phyloP scores from a whole-genome alignment of 2,888 invertebrate species.

The Horisme vitalbata region DNA sequence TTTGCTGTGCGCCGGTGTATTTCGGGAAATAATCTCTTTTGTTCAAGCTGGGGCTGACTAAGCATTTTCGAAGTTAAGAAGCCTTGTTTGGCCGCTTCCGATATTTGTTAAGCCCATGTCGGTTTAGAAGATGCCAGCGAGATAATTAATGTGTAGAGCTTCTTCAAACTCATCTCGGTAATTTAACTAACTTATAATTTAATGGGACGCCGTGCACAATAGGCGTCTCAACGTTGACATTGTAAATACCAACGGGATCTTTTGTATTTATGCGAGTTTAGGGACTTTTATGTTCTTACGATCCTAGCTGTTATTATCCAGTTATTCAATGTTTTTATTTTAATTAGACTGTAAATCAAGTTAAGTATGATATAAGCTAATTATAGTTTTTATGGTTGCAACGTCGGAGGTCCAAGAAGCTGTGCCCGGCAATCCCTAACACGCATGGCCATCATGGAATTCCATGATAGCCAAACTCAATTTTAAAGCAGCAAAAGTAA shows the following conservation, averaged over 20 bases:
- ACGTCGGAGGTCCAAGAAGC: too few relatives aligned
- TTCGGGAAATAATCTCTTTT: slow-evolving; percentile 63
- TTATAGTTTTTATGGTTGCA: too few relatives aligned
- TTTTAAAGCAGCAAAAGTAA: too few relatives aligned
- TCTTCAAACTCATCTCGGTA: slow-evolving; percentile 50
- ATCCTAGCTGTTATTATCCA: neutral
- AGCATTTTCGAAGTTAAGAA: slow-evolving; percentile 67
- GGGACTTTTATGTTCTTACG: neutral
- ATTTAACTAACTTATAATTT: slow-evolving; percentile 63
- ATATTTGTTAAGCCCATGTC: slow-evolving; percentile 75
- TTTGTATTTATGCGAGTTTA: neutral
- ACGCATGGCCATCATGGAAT: too few relatives aligned
- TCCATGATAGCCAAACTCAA: too few relatives aligned
- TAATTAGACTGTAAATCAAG: too few relatives aligned
- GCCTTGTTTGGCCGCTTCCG: slow-evolving; percentile 67
- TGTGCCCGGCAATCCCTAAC: too few relatives aligned
- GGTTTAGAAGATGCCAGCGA: slow-evolving; percentile 67
- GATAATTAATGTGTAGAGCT: slow-evolving; percentile 73
- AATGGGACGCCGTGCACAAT: slow-evolving; percentile 37
- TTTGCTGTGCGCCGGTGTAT: slow-evolving; percentile 44
- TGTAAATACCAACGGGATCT: slow-evolving; percentile 2
- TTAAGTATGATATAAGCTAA: too few relatives aligned
- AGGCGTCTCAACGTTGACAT: slow-evolving; percentile 15
- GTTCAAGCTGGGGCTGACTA: slow-evolving; percentile 59
- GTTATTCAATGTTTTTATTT: too few relatives aligned